phyloP scores from a whole-genome alignment of 2,888 invertebrate genomes.

The Acrobasis consociella region DNA sequence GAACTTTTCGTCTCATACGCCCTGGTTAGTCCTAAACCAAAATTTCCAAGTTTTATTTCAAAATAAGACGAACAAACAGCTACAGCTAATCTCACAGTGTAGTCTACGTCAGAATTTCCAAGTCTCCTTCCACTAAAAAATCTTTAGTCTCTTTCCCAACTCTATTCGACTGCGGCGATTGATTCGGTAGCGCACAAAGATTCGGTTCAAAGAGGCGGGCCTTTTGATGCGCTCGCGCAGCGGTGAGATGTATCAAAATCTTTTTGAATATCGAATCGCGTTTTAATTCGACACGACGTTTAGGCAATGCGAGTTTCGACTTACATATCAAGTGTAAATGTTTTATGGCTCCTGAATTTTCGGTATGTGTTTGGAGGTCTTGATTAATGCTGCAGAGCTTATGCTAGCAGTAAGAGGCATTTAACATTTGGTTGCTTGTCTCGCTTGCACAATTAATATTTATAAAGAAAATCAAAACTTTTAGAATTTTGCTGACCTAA shows the following conservation, averaged over 20 bases:
- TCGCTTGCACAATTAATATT: too few relatives aligned
- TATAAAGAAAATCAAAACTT: too few relatives aligned
- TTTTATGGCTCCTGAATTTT: slow-evolving; percentile 20
- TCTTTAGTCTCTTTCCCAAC: neutral
- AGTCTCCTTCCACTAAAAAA: neutral
- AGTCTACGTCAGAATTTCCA: too few relatives aligned
- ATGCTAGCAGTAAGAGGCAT: too few relatives aligned
- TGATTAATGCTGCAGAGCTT: too few relatives aligned
- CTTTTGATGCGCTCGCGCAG: slow-evolving; percentile 46
- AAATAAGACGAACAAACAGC: too few relatives aligned
- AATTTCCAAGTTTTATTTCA: too few relatives aligned
- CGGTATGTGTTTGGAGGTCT: neutral
- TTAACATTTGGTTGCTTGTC: too few relatives aligned
- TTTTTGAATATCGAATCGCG: slow-evolving; percentile 49
- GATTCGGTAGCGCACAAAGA: slow-evolving; percentile 65
- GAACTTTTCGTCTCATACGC: too few relatives aligned
- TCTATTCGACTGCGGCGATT: slow-evolving; percentile 23
- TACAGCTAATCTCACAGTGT: too few relatives aligned
- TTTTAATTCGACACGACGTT: slow-evolving; percentile 46
- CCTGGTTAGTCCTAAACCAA: too few relatives aligned
- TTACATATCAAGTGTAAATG: slow-evolving; percentile 11
- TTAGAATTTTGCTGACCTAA: too few relatives aligned
- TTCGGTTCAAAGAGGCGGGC: slow-evolving; percentile 57
- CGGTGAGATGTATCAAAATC: slow-evolving; percentile 38
- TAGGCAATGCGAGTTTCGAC: slow-evolving; percentile 18